Percentiles rank a stretch among this genome's conserved stretches.
Conservation (phyloP, 2,797 vertebrate species). For the Argentina silus region DNA sequence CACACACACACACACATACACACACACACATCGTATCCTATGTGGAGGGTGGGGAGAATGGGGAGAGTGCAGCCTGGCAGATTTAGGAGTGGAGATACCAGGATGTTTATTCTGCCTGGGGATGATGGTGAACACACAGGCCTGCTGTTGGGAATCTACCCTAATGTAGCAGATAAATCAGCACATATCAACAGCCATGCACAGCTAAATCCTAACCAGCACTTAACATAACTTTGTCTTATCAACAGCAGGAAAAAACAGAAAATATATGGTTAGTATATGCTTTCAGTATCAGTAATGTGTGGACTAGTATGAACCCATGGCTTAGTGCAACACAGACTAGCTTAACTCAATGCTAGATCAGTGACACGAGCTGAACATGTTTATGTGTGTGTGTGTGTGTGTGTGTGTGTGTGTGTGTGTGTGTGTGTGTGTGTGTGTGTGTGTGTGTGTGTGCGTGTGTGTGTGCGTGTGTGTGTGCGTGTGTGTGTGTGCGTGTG, state of each 20-base stretch:
- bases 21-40: not conserved
- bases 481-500: not conserved
- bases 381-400: no score
- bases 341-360: no score
- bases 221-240: not conserved
- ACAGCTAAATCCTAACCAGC: not conserved
- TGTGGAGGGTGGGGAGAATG: not conserved
- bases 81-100: not conserved
- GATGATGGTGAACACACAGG: not conserved
- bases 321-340: no score
- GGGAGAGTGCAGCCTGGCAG: not conserved
- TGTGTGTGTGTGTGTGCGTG: not conserved
- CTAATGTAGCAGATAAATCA: not conserved
- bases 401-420: no score
- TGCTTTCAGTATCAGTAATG: not conserved
- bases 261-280: not conserved
- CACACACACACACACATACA: no score
- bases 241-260: not conserved
- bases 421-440: not conserved
- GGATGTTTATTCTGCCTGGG: not conserved
- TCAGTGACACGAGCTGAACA: no score
- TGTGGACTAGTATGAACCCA: not conserved
- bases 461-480: no score
- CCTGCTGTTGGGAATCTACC: not conserved
- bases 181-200: not conserved